A percentile compares a stretch with the other conserved stretches of the same genome.
Evolutionary conservation across 2,888 invertebrate genomes (phyloP).

Genomic region (Cyclophora albipunctata): DNA sequence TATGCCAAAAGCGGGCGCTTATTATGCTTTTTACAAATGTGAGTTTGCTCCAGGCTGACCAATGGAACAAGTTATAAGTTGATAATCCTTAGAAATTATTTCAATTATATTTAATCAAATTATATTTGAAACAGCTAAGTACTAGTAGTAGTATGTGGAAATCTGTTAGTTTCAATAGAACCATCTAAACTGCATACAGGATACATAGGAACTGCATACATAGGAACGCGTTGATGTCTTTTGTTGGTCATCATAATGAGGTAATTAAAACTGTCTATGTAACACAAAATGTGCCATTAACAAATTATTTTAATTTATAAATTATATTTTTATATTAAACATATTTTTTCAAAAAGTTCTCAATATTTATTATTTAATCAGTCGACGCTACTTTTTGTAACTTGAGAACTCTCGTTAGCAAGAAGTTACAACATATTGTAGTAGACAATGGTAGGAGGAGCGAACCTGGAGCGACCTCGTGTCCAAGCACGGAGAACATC

Average conservation of each 20-base stretch:
- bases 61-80: constrained; percentile 20
- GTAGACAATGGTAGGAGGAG: constrained; percentile 65
- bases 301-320: background rate
- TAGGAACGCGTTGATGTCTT: constrained; percentile 2
- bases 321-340: background rate
- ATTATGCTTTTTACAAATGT: constrained; percentile 72
- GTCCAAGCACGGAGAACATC: constrained; percentile 40
- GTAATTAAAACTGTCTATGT: too few species aligned
- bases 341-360: background rate
- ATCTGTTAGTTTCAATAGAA: too few species aligned
- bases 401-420: constrained; percentile 54
- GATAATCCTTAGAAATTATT: too few species aligned
- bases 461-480: constrained; percentile 46
- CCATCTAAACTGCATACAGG: background rate
- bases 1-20: constrained; percentile 70
- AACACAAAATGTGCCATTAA: too few species aligned
- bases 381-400: constrained; percentile 10
- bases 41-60: constrained; percentile 48
- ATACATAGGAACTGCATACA: too few species aligned
- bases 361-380: background rate
- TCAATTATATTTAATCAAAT: too few species aligned
- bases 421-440: constrained; percentile 69
- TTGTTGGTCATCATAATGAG: background rate
- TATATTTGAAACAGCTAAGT: too few species aligned
- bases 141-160: too few species aligned